Evolutionary conservation across 2,888 invertebrate genomes (phyloP).

Genomic region (Zelleria hepariella): DNA sequence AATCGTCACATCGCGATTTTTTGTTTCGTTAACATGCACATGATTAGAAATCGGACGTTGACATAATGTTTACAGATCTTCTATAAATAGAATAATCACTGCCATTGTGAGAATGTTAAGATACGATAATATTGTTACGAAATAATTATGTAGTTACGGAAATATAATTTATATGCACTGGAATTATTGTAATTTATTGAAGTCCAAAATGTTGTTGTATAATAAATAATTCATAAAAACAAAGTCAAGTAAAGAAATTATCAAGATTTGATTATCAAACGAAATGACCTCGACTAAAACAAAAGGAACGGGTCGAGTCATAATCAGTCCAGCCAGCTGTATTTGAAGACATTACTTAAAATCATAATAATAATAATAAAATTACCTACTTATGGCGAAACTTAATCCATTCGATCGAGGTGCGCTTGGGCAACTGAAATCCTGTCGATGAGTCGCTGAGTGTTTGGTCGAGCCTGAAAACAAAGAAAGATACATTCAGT

Average conservation of each 20-base stretch:
- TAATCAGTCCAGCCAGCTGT: background rate
- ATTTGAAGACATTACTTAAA: background rate
- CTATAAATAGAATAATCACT: slow-evolving; percentile 20
- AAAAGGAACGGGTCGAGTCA: background rate
- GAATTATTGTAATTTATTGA: background rate
- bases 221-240: slow-evolving; percentile 8
- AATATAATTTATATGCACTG: background rate
- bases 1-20: slow-evolving; percentile 21
- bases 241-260: slow-evolving; percentile 11
- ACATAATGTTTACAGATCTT: background rate
- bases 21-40: slow-evolving; percentile 43
- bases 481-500: background rate
- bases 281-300: background rate
- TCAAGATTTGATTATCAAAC: background rate
- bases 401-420: slow-evolving; percentile 60
- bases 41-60: slow-evolving; percentile 29
- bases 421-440: slow-evolving; percentile 61
- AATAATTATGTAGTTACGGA: background rate
- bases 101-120: slow-evolving; percentile 21
- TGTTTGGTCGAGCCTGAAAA: slow-evolving; percentile 58
- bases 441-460: slow-evolving; percentile 54
- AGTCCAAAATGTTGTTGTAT: background rate
- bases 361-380: background rate
- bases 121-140: background rate
- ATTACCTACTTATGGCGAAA: slow-evolving; percentile 6